phyloP scores from a whole-genome alignment of 2,888 invertebrate species.

The Xestia rhomboidea region DNA sequence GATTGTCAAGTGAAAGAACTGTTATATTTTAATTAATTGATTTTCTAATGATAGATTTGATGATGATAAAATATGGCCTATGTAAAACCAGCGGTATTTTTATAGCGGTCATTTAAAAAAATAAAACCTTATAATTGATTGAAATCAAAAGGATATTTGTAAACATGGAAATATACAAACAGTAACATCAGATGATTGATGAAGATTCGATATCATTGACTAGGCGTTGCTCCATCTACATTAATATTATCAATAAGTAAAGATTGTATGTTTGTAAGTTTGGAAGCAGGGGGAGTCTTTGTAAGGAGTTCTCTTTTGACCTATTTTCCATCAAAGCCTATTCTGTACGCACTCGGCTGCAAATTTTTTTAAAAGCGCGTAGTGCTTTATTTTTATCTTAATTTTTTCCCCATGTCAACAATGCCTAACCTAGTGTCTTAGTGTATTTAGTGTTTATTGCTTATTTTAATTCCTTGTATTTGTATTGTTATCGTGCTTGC shows the following conservation, averaged over 20 bases:
- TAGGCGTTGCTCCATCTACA: background rate
- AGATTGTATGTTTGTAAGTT: background rate
- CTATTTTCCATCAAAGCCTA: no score
- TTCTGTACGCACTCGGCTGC: no score
- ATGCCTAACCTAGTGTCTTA: no score
- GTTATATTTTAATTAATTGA: conserved; percentile 26
- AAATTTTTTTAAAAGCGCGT: no score
- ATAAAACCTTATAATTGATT: background rate
- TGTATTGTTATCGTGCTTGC: no score
- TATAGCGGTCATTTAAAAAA: background rate
- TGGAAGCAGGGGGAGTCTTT: background rate
- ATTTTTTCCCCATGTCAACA: no score
- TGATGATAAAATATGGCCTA: background rate
- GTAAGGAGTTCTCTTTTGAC: no score
- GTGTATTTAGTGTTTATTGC: no score
- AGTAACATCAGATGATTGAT: background rate
- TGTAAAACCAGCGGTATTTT: background rate
- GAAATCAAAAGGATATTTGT: background rate
- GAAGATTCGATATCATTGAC: background rate
- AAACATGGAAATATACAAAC: background rate
- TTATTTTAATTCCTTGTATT: no score
- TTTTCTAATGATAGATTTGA: background rate
- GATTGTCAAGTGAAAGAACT: conserved; percentile 30
- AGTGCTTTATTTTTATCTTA: no score
- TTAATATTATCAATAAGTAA: background rate